Evolutionary conservation across 2,888 invertebrate genomes (phyloP).

Genomic region (Microdon myrmicae): DNA sequence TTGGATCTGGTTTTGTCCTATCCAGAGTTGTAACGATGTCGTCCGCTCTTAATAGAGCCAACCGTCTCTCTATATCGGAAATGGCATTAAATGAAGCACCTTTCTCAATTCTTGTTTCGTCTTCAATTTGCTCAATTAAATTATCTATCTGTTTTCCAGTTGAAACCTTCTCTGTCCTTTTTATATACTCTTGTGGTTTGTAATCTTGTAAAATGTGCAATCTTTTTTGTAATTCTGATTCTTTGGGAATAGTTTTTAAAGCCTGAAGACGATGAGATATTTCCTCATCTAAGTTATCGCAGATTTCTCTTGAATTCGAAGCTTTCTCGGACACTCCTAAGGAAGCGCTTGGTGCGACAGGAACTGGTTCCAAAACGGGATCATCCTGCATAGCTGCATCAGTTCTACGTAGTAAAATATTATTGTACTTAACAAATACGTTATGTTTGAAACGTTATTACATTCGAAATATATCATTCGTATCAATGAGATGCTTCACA

Average conservation of each 20-base stretch:
- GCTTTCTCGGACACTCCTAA: constrained; percentile 20
- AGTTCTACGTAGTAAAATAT: no score
- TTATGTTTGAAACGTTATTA: constrained; percentile 47
- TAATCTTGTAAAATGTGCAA: constrained; percentile 76
- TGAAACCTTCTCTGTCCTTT: no score
- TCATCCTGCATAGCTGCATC: constrained; percentile 57
- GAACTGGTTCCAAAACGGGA: constrained; percentile 58
- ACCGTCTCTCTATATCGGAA: constrained; percentile 69
- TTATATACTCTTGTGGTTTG: constrained; percentile 61
- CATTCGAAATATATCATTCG: constrained; percentile 40
- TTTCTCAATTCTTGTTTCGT: constrained; percentile 70
- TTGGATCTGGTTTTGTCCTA: constrained; percentile 47
- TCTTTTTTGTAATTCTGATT: constrained; percentile 74
- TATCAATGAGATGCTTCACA: constrained; percentile 9
- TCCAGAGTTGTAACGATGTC: constrained; percentile 11
- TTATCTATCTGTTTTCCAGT: constrained; percentile 78
- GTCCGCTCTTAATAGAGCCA: constrained; percentile 69
- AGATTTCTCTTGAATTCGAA: constrained; percentile 57
- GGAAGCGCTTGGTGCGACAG: constrained; percentile 1
- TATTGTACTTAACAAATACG: constrained; percentile 53
- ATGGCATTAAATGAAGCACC: constrained; percentile 69
- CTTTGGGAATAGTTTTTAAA: constrained; percentile 72
- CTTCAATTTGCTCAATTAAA: constrained; percentile 71
- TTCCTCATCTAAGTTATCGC: constrained; percentile 68
- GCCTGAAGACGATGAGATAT: constrained; percentile 76